A percentile compares a stretch with the other conserved stretches of the same genome.
Conservation (phyloP, 2,797 vertebrate genomes). For the Sebastes itinus region DNA sequence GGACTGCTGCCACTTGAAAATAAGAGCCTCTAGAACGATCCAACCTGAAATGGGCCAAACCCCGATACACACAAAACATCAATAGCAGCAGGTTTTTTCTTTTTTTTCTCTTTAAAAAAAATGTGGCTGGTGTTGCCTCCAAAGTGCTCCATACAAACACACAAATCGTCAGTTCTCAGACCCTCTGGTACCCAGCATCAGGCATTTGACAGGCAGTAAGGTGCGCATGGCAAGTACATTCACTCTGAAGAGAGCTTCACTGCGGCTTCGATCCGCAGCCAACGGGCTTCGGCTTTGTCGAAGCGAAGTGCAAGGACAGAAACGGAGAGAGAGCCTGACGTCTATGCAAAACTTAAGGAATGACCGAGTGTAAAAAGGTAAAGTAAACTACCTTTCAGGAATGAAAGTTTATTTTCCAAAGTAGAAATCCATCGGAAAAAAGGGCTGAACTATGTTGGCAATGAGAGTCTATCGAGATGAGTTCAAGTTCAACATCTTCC, state of each 20-base stretch:
- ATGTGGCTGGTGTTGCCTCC: conserved; percentile 87
- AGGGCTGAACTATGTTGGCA: conserved; percentile 32
- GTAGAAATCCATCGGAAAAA: not conserved
- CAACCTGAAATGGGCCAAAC: conserved; percentile 52
- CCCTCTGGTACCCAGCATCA: conserved; percentile 82
- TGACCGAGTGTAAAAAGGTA: conserved; percentile 45
- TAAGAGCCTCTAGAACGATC: conserved; percentile 44
- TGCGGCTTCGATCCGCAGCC: conserved; percentile 40
- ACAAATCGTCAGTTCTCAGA: conserved; percentile 79
- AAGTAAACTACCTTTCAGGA: conserved; percentile 57
- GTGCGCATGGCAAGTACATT: conserved; percentile 83
- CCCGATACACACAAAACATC: conserved; percentile 85
- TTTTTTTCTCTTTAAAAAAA: conserved; percentile 1
- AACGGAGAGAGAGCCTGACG: conserved; percentile 31
- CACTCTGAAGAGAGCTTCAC: conserved; percentile 61
- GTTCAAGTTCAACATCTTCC: conserved; percentile 31
- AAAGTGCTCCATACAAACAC: conserved; percentile 94
- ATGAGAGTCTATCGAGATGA: conserved; percentile 19
- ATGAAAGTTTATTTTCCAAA: not conserved
- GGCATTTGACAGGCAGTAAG: conserved; percentile 86
- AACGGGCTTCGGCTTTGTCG: conserved; percentile 42
- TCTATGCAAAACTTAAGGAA: conserved; percentile 52
- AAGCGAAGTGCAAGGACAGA: conserved; percentile 71
- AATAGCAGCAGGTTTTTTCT: conserved; percentile 90
- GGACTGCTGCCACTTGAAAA: conserved; percentile 37